These are phyloP conservation scores for Lichenostomus cassidix DNA, from an alignment of 2,113 vertebrate genomes.

Conservation along the genomic window DNA sequence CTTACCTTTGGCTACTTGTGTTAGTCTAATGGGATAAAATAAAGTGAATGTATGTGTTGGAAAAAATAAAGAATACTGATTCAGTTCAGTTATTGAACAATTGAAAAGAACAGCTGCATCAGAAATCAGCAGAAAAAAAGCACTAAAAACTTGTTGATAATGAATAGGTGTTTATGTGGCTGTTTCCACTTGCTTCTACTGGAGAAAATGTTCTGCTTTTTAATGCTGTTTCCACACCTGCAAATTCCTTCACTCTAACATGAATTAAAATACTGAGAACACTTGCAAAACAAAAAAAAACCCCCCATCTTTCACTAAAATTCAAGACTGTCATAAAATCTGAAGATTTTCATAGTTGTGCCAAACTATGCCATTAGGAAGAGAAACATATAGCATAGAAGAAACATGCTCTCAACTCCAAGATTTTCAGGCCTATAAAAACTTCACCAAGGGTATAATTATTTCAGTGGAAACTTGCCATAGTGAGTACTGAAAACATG, in stretches of 20 bases:
- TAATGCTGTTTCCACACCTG: neutral
- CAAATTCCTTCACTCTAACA: neutral
- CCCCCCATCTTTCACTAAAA: neutral
- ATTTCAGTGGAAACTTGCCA: conserved; percentile 20
- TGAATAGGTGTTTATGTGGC: neutral
- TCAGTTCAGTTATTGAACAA: neutral
- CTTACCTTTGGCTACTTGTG: neutral
- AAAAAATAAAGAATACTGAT: neutral
- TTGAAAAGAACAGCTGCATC: neutral
- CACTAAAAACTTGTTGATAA: neutral
- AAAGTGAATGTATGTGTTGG: neutral
- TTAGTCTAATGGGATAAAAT: neutral
- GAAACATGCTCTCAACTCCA: neutral
- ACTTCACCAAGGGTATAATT: neutral
- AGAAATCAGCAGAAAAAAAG: fast-evolving
- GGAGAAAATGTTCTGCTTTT: neutral
- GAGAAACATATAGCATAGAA: neutral
- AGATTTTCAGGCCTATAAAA: conserved; percentile 11
- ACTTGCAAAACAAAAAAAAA: neutral
- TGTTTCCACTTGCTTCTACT: neutral
- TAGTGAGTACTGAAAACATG: neutral
- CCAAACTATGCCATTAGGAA: neutral
- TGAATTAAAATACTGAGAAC: neutral
- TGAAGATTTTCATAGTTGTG: neutral
- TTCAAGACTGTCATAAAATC: neutral